Percentiles rank a stretch among this genome's conserved stretches.
Evolutionary conservation across 2,113 vertebrate genomes (phyloP).

Genomic region (Ia io): DNA sequence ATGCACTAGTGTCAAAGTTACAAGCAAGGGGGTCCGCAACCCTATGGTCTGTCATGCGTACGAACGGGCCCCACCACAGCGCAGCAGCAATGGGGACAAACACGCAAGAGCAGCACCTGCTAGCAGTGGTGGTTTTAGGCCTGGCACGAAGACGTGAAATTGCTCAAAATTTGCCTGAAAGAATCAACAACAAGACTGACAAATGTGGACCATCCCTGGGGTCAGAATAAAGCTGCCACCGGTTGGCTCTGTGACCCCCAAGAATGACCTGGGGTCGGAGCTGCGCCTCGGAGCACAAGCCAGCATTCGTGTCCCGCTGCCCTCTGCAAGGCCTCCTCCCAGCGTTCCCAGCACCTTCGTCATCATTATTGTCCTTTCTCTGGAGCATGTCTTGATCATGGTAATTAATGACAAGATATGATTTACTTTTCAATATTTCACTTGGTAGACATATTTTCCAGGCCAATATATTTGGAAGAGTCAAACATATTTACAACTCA

Average conservation of each 20-base stretch:
- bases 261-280: accelerated
- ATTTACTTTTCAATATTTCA: background rate
- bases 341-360: accelerated
- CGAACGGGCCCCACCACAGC: accelerated
- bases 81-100: accelerated
- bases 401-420: accelerated
- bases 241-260: accelerated
- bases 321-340: too few relatives aligned
- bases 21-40: accelerated
- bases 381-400: background rate
- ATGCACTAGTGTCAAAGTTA: accelerated
- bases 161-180: too few relatives aligned
- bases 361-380: accelerated
- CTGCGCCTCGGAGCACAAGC: accelerated
- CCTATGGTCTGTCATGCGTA: accelerated
- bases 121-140: accelerated
- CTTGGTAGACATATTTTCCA: background rate
- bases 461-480: background rate
- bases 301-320: accelerated
- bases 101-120: too few relatives aligned
- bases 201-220: accelerated
- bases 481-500: accelerated
- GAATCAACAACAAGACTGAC: too few relatives aligned
- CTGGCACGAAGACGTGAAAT: accelerated
- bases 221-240: accelerated